phyloP scores from a whole-genome alignment of 2,888 invertebrate genomes.

The Heliconius erato region DNA sequence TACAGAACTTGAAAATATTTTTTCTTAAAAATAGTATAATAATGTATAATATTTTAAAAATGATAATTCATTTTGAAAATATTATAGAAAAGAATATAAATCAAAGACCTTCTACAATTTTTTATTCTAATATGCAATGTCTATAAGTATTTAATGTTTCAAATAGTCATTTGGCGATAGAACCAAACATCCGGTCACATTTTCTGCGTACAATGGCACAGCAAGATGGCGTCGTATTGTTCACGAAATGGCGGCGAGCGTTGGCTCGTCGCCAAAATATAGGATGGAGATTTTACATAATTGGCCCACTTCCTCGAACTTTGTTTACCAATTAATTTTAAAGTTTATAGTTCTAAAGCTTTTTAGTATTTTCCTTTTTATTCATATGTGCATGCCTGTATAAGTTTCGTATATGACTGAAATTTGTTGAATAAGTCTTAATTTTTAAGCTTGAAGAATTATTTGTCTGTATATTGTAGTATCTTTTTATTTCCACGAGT shows the following conservation, averaged over 20 bases:
- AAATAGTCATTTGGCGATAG: slow-evolving; percentile 43
- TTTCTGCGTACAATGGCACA: slow-evolving; percentile 47
- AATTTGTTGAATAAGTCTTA: no score
- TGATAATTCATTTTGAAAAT: no score
- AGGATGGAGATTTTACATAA: slow-evolving; percentile 50
- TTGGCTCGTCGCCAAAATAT: slow-evolving; percentile 55
- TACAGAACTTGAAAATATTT: no score
- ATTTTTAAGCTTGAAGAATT: no score
- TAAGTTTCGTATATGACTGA: not conserved
- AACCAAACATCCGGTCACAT: slow-evolving; percentile 43
- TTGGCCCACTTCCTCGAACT: slow-evolving; percentile 46
- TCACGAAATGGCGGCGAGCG: slow-evolving; percentile 54
- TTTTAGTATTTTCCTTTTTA: slow-evolving; percentile 4
- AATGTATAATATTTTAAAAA: no score
- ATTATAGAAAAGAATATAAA: no score
- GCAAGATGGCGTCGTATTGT: slow-evolving; percentile 57
- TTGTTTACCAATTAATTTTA: slow-evolving; percentile 40
- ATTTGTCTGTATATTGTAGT: no score
- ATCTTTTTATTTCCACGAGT: no score
- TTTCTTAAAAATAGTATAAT: no score
- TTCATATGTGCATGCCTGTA: not conserved
- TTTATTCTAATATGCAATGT: not conserved
- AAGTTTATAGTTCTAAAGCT: slow-evolving; percentile 12
- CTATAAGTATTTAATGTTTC: slow-evolving; percentile 3
- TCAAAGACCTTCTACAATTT: not conserved